These are phyloP conservation scores for Cebus imitator DNA, from an alignment of 2,113 vertebrate species.

Conservation along the genomic window DNA sequence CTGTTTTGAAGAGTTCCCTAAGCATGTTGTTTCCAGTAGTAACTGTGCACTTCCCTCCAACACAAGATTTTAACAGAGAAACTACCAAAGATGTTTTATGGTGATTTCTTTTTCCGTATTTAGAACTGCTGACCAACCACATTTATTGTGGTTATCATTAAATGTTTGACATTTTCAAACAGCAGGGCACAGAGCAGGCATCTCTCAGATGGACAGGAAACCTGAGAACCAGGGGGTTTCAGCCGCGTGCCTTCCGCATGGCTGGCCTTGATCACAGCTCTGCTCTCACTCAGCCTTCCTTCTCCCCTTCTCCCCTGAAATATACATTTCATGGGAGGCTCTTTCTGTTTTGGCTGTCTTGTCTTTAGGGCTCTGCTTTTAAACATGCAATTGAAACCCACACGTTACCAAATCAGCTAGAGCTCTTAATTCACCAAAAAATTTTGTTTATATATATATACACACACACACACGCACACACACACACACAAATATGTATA, in stretches of 20 bases:
- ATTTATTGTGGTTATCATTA: neutral
- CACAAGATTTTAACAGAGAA: neutral
- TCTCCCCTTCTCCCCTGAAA: neutral
- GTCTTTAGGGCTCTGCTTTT: conserved; percentile 34
- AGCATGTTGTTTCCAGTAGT: neutral
- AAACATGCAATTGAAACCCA: neutral
- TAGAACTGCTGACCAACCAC: neutral
- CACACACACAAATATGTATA: neutral
- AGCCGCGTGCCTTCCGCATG: accelerated
- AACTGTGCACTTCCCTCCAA: neutral
- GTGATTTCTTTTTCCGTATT: neutral
- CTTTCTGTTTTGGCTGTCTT: neutral
- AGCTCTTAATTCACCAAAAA: neutral
- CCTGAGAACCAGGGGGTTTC: accelerated
- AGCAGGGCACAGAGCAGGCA: neutral
- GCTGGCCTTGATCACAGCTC: no score
- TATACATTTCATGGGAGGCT: neutral
- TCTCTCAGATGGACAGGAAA: neutral
- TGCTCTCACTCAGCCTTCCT: accelerated
- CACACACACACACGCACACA: no score
- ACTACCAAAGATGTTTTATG: accelerated
- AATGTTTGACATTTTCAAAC: neutral
- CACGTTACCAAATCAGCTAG: conserved; percentile 19
- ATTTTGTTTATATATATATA: neutral
- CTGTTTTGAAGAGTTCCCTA: neutral